A percentile compares a stretch with the other conserved stretches of the same genome.
These are phyloP conservation scores for Bothrops jararaca DNA, from an alignment of 2,113 vertebrate genomes.

Conservation along the genomic window DNA sequence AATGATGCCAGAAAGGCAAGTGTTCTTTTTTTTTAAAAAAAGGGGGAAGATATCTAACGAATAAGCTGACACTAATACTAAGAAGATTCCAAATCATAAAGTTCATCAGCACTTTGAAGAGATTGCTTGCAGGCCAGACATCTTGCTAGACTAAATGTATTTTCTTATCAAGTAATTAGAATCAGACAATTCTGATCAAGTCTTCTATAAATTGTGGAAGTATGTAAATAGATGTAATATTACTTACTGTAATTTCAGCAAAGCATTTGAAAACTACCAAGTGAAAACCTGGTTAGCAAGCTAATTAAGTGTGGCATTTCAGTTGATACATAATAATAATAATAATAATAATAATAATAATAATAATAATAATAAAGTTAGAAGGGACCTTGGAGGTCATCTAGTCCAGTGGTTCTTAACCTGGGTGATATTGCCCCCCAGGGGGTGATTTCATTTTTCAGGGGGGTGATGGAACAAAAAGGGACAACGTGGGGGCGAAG, in stretches of 20 bases:
- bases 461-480: too few relatives aligned
- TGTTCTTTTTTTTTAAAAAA: background rate
- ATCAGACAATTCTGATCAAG: background rate
- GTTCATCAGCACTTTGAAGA: background rate
- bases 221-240: background rate
- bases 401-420: too few relatives aligned
- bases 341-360: too few relatives aligned
- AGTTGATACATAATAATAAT: background rate
- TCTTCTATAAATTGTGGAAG: background rate
- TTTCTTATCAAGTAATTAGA: background rate
- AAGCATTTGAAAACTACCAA: background rate
- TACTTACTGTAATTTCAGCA: background rate
- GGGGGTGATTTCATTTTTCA: too few relatives aligned
- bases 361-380: too few relatives aligned
- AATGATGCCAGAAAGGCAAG: background rate
- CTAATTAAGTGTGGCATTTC: background rate
- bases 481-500: too few relatives aligned
- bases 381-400: too few relatives aligned
- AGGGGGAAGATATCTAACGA: background rate
- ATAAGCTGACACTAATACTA: background rate
- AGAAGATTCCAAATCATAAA: background rate
- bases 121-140: background rate
- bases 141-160: background rate
- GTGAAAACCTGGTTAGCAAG: background rate
- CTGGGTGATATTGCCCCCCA: too few relatives aligned